Percentiles rank a stretch among this genome's conserved stretches.
Evolutionary conservation across 2,888 invertebrate genomes (phyloP).

Genomic region (Pristionchus entomophagus): DNA sequence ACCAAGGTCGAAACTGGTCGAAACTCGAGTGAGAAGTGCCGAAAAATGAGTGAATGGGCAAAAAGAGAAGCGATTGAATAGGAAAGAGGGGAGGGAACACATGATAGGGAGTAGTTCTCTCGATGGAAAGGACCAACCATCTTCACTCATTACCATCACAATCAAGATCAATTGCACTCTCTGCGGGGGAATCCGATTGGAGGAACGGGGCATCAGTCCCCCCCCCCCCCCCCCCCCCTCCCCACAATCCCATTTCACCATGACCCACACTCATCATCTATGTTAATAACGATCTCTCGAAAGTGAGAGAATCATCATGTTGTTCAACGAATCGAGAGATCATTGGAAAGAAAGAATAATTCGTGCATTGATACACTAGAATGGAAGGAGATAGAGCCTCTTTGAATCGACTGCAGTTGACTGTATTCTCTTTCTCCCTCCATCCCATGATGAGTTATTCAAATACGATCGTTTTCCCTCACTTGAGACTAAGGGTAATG

Average conservation of each 20-base stretch:
- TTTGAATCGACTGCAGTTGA: neutral
- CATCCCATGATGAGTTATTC: neutral
- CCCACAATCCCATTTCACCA: neutral
- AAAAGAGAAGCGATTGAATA: neutral
- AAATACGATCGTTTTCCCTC: neutral
- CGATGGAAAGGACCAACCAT: neutral
- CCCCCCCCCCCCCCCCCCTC: neutral
- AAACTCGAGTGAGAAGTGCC: constrained; percentile 6
- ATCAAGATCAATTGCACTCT: constrained; percentile 20
- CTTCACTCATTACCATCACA: neutral
- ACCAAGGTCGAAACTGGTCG: constrained; percentile 21
- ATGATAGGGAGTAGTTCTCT: constrained; percentile 8
- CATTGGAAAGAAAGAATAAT: neutral
- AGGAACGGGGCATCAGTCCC: neutral
- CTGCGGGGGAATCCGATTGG: neutral
- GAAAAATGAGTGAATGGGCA: constrained; percentile 32
- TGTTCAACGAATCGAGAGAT: constrained; percentile 10
- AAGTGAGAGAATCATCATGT: constrained; percentile 10
- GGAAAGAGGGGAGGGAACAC: neutral
- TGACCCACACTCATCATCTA: constrained; percentile 29
- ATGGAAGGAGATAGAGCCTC: neutral
- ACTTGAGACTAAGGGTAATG: constrained; percentile 9
- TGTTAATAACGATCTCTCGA: constrained; percentile 22
- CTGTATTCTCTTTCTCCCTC: neutral
- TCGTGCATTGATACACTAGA: neutral